Base-by-base conservation (phyloP, 2,888 invertebrate genomes). In the Pseudolycoriella hygida region DNA sequence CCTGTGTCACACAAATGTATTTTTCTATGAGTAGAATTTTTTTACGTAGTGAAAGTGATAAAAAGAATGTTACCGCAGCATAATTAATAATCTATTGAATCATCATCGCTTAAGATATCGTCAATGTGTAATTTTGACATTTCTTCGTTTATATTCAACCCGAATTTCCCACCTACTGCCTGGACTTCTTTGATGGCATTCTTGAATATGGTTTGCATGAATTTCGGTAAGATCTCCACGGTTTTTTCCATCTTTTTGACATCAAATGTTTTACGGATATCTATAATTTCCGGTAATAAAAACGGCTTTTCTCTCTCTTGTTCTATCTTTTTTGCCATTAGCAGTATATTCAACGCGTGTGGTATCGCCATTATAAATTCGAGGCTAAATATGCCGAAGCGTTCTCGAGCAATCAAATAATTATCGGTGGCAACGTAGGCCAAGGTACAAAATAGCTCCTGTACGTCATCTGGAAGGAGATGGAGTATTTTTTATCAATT, bases 241-340 rank as follows among this genome's bases (percentile, higher is more conserved):
- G 31, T 17, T 34, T 43, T 43, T 12, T 43, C 17, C 17, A 43
- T 43, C 14, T 43, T 31, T 17, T 17, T 32, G 2, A 43, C 14
- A 12, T 43, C 32, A 5, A 43, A 17, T 17, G 18, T 14, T 17
- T 32, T 31, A 25, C 42, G 42, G 10, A 42, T 42, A 14, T 42
- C 25, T 5, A 2, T 11, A 42, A 42, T 31, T 14, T 42, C 42
- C 5, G 5, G 15, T 17, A 15, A 14, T 8, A 15, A 3, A 2
- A 17, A 17, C 18, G 12, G 42, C n/a, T 12, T 2, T 41, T 18
- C 19, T 20, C 11, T 12, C 8, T 20, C 30, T 6, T 17, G 5
- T 17, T 42, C 42, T 3, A 42, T 3, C 4, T 15, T 17, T 15
- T 20, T 25, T 37, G 37, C 37, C 37, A 37, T 37, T 37, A 8